Conservation (phyloP, 2,888 invertebrate genomes). For the Ethmia dodecea region DNA sequence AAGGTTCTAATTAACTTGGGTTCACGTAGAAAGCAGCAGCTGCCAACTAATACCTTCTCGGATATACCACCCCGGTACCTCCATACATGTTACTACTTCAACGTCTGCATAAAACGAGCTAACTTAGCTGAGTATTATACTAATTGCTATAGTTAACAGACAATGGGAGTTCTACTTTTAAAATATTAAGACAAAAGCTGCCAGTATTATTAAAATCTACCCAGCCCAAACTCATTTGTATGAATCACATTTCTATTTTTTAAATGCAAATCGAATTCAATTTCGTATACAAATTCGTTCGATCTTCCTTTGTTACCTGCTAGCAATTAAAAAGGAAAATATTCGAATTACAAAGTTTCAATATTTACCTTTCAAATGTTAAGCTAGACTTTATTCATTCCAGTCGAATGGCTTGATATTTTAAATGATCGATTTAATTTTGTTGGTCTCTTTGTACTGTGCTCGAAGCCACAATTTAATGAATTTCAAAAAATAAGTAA, state of each 20-base stretch:
- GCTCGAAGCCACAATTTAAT: too few relatives aligned
- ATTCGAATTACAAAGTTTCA: constrained; percentile 34
- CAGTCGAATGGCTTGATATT: background rate
- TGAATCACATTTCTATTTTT: constrained; percentile 33
- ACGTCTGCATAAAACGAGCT: background rate
- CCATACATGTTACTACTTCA: constrained; percentile 14
- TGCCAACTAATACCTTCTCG: constrained; percentile 43
- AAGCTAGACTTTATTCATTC: background rate
- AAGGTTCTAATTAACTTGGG: constrained; percentile 64
- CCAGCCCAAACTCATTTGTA: constrained; percentile 7
- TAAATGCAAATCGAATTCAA: constrained; percentile 37
- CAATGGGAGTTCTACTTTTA: too few relatives aligned
- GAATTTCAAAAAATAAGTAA: too few relatives aligned
- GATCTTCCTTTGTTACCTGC: constrained; percentile 48
- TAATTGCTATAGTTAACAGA: background rate
- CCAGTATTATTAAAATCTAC: too few relatives aligned
- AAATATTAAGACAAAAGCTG: too few relatives aligned
- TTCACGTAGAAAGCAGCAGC: constrained; percentile 43
- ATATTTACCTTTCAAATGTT: constrained; percentile 17
- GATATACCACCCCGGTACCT: constrained; percentile 36
- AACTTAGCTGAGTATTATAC: constrained; percentile 2
- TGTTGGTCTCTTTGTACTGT: too few relatives aligned
- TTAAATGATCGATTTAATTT: too few relatives aligned
- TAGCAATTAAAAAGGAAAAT: constrained; percentile 53
- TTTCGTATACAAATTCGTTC: constrained; percentile 38